These are phyloP conservation scores for Tetramorium bicarinatum DNA, from an alignment of 2,888 invertebrate species.

Conservation along the genomic window DNA sequence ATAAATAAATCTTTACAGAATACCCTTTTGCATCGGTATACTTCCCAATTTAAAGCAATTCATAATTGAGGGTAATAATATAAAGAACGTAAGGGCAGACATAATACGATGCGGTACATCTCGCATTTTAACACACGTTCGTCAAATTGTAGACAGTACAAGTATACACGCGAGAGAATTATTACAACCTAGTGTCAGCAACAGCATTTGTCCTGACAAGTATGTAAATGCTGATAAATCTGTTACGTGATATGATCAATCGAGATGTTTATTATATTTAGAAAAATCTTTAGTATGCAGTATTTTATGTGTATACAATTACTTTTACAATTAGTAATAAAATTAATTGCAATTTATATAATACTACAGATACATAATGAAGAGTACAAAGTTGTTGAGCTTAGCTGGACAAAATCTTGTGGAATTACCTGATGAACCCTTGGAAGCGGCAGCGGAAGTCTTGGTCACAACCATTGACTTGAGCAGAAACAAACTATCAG, in stretches of 20 bases:
- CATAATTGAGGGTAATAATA: slow-evolving; percentile 94
- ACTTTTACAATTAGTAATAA: neutral
- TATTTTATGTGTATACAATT: neutral
- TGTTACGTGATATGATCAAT: neutral
- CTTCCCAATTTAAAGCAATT: slow-evolving; percentile 94
- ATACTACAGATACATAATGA: slow-evolving; percentile 87
- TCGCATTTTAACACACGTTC: slow-evolving; percentile 92
- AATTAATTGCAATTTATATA: slow-evolving; percentile 30
- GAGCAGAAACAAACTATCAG: slow-evolving; percentile 92
- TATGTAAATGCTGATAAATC: slow-evolving; percentile 80
- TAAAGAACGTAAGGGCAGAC: slow-evolving; percentile 93
- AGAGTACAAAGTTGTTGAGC: slow-evolving; percentile 88
- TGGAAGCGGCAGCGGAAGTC: slow-evolving; percentile 90
- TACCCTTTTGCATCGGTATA: slow-evolving; percentile 90
- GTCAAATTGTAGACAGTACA: slow-evolving; percentile 89
- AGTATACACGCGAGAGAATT: slow-evolving; percentile 84
- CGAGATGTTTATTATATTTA: slow-evolving; percentile 31
- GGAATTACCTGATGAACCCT: slow-evolving; percentile 91
- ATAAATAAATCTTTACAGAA: slow-evolving; percentile 85
- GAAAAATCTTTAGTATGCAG: neutral
- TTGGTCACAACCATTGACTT: slow-evolving; percentile 93
- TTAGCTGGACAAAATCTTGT: slow-evolving; percentile 89
- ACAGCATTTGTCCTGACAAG: slow-evolving; percentile 88
- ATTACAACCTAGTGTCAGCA: slow-evolving; percentile 78
- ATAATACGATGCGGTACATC: slow-evolving; percentile 94